Evolutionary conservation across 2,888 invertebrate genomes (phyloP).

Genomic region (Cabera pusaria): DNA sequence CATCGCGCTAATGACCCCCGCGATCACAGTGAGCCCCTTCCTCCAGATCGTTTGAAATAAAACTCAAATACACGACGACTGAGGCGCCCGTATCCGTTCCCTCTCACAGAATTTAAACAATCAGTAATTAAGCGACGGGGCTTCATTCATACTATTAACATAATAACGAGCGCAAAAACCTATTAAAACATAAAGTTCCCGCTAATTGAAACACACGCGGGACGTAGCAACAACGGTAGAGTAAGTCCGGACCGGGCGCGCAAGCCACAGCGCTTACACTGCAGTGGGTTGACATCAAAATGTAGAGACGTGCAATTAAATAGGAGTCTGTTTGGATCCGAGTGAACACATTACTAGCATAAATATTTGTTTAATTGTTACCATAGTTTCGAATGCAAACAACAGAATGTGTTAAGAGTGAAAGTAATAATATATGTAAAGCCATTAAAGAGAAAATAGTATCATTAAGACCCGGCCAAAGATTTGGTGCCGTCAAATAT

Average conservation of each 20-base stretch:
- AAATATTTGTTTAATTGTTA: no score
- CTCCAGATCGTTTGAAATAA: constrained; percentile 11
- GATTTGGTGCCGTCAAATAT: no score
- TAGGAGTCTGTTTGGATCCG: no score
- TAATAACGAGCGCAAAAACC: constrained; percentile 18
- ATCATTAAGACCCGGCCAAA: no score
- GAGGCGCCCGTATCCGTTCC: constrained; percentile 16
- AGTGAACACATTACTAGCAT: no score
- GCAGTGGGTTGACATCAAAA: neutral
- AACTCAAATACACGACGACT: constrained; percentile 16
- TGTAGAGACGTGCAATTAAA: constrained; percentile 2
- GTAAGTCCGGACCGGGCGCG: no score
- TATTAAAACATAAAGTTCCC: constrained; percentile 20
- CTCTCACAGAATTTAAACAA: constrained; percentile 22
- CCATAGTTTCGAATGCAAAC: no score
- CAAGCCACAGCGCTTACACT: neutral
- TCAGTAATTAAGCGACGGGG: constrained; percentile 21
- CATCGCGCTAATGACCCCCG: neutral
- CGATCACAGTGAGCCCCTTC: constrained; percentile 1
- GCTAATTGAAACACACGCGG: constrained; percentile 17
- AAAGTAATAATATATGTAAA: no score
- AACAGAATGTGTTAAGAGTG: no score
- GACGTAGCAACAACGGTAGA: constrained; percentile 1
- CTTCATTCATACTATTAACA: constrained; percentile 23
- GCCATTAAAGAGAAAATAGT: no score